These are phyloP conservation scores for Myotis davidii DNA, from an alignment of 2,113 vertebrate species.

Conservation along the genomic window DNA sequence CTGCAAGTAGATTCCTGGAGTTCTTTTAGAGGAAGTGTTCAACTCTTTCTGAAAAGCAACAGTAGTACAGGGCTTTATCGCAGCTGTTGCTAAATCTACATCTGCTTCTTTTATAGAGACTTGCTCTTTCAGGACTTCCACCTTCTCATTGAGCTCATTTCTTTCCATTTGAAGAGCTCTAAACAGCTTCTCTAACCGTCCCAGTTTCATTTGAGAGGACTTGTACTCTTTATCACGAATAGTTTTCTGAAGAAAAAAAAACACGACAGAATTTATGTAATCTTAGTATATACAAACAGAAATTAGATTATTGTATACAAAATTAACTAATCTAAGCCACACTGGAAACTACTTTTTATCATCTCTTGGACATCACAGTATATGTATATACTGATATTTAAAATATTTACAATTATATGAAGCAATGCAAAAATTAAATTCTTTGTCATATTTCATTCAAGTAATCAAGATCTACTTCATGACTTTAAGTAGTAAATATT, in stretches of 20 bases:
- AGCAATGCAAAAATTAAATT: not conserved
- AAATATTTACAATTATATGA: not conserved
- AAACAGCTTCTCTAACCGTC: constrained; percentile 96
- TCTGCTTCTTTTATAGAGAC: constrained; percentile 82
- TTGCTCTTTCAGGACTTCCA: constrained; percentile 91
- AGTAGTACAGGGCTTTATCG: constrained; percentile 72
- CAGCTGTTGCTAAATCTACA: constrained; percentile 73
- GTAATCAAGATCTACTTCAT: not conserved
- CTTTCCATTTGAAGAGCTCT: constrained; percentile 96
- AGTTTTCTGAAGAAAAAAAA: constrained; percentile 86
- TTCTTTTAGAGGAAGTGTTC: constrained; percentile 73
- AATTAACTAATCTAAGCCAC: not conserved
- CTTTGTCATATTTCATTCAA: not conserved
- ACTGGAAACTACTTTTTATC: not conserved
- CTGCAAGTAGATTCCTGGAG: constrained; percentile 76
- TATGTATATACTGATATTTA: not conserved
- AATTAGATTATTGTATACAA: not conserved
- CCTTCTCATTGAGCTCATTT: constrained; percentile 95
- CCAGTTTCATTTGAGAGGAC: constrained; percentile 95
- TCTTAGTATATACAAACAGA: not conserved
- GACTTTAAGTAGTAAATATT: not conserved
- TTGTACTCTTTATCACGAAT: constrained; percentile 95
- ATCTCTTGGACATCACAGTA: not conserved
- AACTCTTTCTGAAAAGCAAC: constrained; percentile 78
- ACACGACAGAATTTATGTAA: not conserved